These are phyloP conservation scores for Corydoras maculifer DNA, from an alignment of 2,113 vertebrate species.

Conservation along the genomic window DNA sequence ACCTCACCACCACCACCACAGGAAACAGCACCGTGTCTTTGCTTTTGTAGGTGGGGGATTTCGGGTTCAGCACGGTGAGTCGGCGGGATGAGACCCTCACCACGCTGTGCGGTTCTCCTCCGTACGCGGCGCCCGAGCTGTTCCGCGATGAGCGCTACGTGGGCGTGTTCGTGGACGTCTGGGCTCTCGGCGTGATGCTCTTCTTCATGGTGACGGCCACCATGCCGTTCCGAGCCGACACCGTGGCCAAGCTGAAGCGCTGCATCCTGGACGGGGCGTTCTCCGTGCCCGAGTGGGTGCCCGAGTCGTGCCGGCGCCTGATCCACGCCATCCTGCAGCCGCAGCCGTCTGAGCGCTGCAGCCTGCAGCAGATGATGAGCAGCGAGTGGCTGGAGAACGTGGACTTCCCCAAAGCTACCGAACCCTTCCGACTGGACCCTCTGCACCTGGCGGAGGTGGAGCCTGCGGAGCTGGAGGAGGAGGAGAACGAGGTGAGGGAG, in stretches of 20 bases:
- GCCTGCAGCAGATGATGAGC: conserved; percentile 79
- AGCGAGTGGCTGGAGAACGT: conserved; percentile 85
- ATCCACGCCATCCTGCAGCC: conserved; percentile 82
- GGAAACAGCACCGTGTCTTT: conserved; percentile 55
- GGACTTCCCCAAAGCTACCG: conserved; percentile 75
- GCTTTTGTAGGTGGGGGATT: conserved; percentile 72
- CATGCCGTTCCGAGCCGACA: conserved; percentile 94
- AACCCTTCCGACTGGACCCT: conserved; percentile 83
- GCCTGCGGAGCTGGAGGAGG: conserved; percentile 65
- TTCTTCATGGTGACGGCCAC: conserved; percentile 86
- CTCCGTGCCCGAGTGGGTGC: conserved; percentile 70
- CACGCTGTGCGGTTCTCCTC: conserved; percentile 94
- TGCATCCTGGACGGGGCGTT: conserved; percentile 87
- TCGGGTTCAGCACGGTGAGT: conserved; percentile 93
- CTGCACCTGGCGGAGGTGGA: conserved; percentile 73
- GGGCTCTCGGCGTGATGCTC: conserved; percentile 89
- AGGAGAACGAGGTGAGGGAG: conserved; percentile 77
- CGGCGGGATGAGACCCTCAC: conserved; percentile 81
- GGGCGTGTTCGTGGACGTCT: conserved; percentile 82
- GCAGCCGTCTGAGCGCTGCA: conserved; percentile 72
- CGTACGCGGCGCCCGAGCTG: conserved; percentile 90
- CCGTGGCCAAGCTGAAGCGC: conserved; percentile 88
- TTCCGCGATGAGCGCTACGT: conserved; percentile 88
- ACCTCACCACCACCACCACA: too few species aligned
- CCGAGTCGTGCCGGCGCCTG: conserved; percentile 78